Evolutionary conservation across 2,888 invertebrate species (phyloP).

Genomic region (Lasioglossum marginatum): DNA sequence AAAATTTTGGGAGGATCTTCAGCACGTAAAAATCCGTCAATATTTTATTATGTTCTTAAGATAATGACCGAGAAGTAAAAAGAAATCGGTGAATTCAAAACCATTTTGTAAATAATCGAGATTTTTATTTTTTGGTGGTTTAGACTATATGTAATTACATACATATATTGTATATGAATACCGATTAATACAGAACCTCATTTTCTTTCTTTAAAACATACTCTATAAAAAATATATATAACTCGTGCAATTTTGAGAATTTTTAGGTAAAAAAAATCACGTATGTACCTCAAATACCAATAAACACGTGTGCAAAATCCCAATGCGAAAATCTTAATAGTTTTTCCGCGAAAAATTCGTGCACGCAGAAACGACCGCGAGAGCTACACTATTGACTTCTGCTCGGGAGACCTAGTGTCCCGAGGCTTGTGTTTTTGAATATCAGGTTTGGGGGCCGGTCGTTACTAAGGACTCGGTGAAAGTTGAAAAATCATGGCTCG

Average conservation of each 20-base stretch:
- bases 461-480: slow-evolving; percentile 25
- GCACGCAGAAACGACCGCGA: neutral
- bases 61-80: too few relatives aligned
- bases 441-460: neutral
- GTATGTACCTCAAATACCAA: neutral
- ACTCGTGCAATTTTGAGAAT: neutral
- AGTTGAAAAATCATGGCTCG: slow-evolving; percentile 26
- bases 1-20: neutral
- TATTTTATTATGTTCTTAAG: too few relatives aligned
- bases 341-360: neutral
- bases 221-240: too few relatives aligned
- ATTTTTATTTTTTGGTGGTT: neutral
- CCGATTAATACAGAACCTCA: too few relatives aligned
- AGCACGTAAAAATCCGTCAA: too few relatives aligned
- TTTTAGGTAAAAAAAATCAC: neutral
- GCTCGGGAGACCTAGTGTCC: neutral
- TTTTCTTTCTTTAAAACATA: too few relatives aligned
- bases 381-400: neutral
- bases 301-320: neutral
- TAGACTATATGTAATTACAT: too few relatives aligned
- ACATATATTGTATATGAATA: too few relatives aligned
- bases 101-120: neutral
- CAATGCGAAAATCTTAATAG: neutral
- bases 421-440: neutral
- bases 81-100: too few relatives aligned